Percentiles rank a stretch among this genome's conserved stretches.
These are phyloP conservation scores for Drosophila pegasa DNA, from an alignment of 2,888 invertebrate genomes.

Conservation along the genomic window DNA sequence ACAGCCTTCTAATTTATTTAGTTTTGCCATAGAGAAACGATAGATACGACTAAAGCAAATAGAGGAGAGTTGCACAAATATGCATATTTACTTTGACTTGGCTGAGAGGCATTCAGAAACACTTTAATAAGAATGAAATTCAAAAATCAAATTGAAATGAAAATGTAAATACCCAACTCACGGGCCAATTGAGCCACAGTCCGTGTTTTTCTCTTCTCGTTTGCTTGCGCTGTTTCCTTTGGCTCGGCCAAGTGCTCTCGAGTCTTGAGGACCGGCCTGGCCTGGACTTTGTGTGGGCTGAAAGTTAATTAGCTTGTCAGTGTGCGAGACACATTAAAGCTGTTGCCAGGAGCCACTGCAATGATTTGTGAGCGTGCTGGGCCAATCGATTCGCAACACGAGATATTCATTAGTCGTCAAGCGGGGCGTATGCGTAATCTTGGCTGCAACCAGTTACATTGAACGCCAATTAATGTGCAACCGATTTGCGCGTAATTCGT, in stretches of 20 bases:
- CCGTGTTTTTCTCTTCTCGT: constrained; percentile 2
- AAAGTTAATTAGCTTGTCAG: constrained; percentile 51
- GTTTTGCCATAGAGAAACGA: constrained; percentile 16
- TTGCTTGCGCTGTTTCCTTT: constrained; percentile 6
- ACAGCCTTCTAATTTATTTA: constrained; percentile 29
- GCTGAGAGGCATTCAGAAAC: constrained; percentile 21
- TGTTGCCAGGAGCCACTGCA: constrained; percentile 3
- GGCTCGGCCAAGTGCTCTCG: neutral
- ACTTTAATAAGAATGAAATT: constrained; percentile 38
- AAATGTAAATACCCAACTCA: constrained; percentile 22
- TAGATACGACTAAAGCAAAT: constrained; percentile 3
- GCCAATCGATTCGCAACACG: constrained; percentile 16
- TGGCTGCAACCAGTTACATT: neutral
- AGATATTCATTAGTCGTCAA: constrained; percentile 13
- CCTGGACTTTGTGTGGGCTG: constrained; percentile 30
- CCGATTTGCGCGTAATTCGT: constrained; percentile 27
- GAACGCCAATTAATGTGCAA: constrained; percentile 19
- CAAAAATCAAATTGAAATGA: constrained; percentile 20
- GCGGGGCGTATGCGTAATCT: constrained; percentile 41
- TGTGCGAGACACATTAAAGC: constrained; percentile 34
- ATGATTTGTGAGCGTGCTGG: constrained; percentile 1
- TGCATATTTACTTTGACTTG: constrained; percentile 3
- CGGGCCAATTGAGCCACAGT: constrained; percentile 25
- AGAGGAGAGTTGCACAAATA: constrained; percentile 20
- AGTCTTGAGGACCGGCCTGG: neutral